phyloP scores from a whole-genome alignment of 2,113 vertebrate genomes.

The Heteronetta atricapilla region DNA sequence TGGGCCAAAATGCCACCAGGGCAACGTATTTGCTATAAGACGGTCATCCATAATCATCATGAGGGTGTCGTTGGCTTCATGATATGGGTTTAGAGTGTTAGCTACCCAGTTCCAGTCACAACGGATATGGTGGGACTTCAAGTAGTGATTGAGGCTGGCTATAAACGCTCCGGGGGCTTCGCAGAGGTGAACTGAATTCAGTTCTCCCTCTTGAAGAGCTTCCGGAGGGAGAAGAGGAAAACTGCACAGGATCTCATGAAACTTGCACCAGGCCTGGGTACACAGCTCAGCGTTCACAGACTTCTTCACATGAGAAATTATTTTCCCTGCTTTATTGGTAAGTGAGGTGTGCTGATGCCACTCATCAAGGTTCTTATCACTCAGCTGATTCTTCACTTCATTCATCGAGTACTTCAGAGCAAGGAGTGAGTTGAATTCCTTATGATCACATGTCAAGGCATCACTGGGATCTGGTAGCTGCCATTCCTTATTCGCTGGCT shows the following conservation, averaged over 20 bases:
- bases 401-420: conserved; percentile 88
- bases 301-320: conserved; percentile 84
- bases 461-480: conserved; percentile 78
- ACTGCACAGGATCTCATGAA: conserved; percentile 88
- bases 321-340: conserved; percentile 91
- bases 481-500: conserved; percentile 82
- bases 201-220: conserved; percentile 79
- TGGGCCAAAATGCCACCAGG: conserved; percentile 93
- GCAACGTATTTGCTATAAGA: conserved; percentile 90
- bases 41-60: conserved; percentile 91
- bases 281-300: conserved; percentile 89
- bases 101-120: conserved; percentile 93
- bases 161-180: conserved; percentile 95
- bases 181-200: conserved; percentile 91
- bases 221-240: conserved; percentile 83
- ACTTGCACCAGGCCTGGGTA: conserved; percentile 96
- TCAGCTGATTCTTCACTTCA: conserved; percentile 89
- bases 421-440: conserved; percentile 77
- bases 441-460: conserved; percentile 71
- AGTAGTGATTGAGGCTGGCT: conserved; percentile 90
- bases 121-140: conserved; percentile 81
- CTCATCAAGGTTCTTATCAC: conserved; percentile 91
- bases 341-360: conserved; percentile 95
- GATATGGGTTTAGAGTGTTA: conserved; percentile 91
- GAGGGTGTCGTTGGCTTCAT: conserved; percentile 87